Base-by-base conservation (phyloP, 2,888 invertebrate genomes). In the Anagyrus pseudococci region DNA sequence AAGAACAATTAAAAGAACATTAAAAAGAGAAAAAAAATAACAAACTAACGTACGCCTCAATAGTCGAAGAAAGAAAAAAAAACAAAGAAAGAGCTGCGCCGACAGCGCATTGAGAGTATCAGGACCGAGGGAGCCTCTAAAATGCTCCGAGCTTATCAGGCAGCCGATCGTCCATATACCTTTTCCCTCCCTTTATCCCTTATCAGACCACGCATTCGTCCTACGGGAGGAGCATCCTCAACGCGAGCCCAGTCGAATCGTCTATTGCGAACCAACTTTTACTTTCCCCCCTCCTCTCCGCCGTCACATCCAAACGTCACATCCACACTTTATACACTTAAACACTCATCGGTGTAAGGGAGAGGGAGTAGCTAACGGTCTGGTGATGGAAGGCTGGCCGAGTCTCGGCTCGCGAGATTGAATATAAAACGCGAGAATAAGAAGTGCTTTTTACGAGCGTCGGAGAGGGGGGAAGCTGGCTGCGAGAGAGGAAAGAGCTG, bases 391-490 rank as follows among this genome's bases (percentile, higher is more conserved):
- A 73, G 74, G 74, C 71, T 75, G 75, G 72, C 63, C 68, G 69
- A 54, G 69, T 64, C 62, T 26, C 48, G 26, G 72, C 71, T 54
- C 67, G 57, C 70, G 68, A 76, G 76, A 80, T 80, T 80, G 79
- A 80, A 80, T 79, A 78, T 78, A 79, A n/a, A 80, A 80, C 77
- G 79, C 76, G 77, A 77, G 77, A 79, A 79, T 79, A 78, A 79
- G 77, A 75, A 78, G 78, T 75, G 75, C 75, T 78, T 79, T 79
- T n/a, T 79, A 79, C 76, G 76, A 76, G 26, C n/a, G 53, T 17
- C 10, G 1, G 17, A 6, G n/a, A n/a, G 17, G 17, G 23, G 26
- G 25, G 17, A 40, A 19, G 37, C 13, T 0, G 62, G 43, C n/a
- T n/a, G 20, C 17, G 49, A 44, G 26, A 47, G 15, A 41, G 47